phyloP scores from a whole-genome alignment of 2,888 invertebrate species.

The Pasiphila rectangulata region DNA sequence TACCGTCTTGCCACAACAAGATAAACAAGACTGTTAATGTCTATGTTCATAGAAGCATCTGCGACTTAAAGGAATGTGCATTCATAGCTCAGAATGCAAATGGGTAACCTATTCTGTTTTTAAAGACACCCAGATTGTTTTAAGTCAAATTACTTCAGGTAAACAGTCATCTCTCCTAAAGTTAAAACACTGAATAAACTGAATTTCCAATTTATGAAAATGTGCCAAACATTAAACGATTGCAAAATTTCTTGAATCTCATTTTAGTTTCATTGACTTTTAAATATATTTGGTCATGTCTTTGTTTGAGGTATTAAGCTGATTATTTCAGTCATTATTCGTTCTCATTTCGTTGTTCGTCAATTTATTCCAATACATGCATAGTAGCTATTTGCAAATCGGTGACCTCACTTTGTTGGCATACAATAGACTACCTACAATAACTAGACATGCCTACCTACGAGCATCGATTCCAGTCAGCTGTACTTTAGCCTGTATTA shows the following conservation, averaged over 20 bases:
- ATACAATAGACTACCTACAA: slow-evolving; percentile 9
- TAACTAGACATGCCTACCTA: slow-evolving; percentile 6
- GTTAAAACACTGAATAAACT: no score
- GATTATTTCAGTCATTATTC: slow-evolving; percentile 10
- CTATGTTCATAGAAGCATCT: no score
- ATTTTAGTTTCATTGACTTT: slow-evolving; percentile 1
- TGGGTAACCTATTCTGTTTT: no score
- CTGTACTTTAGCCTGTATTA: slow-evolving; percentile 16
- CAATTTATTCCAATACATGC: slow-evolving; percentile 6
- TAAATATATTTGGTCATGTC: slow-evolving; percentile 6
- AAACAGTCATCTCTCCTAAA: no score
- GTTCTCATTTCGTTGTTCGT: slow-evolving; percentile 5
- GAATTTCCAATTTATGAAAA: slow-evolving; percentile 1
- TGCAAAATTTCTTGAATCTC: slow-evolving; percentile 8
- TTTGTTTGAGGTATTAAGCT: slow-evolving; percentile 5
- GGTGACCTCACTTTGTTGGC: slow-evolving; percentile 20
- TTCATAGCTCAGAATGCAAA: no score
- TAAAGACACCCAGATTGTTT: no score
- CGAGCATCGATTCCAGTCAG: slow-evolving; percentile 28
- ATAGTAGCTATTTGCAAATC: slow-evolving; percentile 13
- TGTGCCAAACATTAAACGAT: neutral
- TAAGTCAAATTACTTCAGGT: no score
- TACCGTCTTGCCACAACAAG: neutral
- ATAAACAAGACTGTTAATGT: no score
- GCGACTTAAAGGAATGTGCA: no score